Conservation (phyloP, 2,888 invertebrate genomes). For the Galerucella nymphaeae region DNA sequence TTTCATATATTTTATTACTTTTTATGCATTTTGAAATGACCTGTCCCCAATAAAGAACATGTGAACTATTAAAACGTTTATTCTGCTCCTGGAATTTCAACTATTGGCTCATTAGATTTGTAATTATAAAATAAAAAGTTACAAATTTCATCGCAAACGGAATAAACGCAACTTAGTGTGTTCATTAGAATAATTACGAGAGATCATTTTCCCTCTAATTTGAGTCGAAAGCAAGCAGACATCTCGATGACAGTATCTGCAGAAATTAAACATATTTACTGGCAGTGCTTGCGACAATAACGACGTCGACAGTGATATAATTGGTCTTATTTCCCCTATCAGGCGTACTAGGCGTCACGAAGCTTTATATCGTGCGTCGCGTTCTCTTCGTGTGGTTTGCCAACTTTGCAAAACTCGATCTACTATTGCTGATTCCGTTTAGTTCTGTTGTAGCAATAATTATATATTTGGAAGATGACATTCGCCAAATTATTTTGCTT, state of each 20-base stretch:
- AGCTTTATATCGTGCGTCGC: slow-evolving; percentile 37
- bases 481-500: no score
- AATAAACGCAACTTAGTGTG: slow-evolving; percentile 9
- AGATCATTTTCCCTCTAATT: slow-evolving; percentile 16
- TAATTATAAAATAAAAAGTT: no score
- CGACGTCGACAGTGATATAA: slow-evolving; percentile 39
- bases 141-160: neutral
- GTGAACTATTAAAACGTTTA: no score
- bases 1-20: no score
- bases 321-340: slow-evolving; percentile 50
- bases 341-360: slow-evolving; percentile 46
- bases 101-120: no score
- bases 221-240: slow-evolving; percentile 16
- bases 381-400: slow-evolving; percentile 51
- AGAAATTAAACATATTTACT: slow-evolving; percentile 40
- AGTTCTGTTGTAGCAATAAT: slow-evolving; percentile 44
- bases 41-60: no score
- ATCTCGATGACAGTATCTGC: slow-evolving; percentile 32
- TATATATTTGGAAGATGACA: neutral
- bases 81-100: no score
- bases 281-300: slow-evolving; percentile 43
- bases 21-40: no score
- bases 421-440: slow-evolving; percentile 46
- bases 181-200: slow-evolving; percentile 27
- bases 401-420: slow-evolving; percentile 52